Evolutionary conservation across 2,113 vertebrate species (phyloP).

Genomic region (Halichoeres trimaculatus): DNA sequence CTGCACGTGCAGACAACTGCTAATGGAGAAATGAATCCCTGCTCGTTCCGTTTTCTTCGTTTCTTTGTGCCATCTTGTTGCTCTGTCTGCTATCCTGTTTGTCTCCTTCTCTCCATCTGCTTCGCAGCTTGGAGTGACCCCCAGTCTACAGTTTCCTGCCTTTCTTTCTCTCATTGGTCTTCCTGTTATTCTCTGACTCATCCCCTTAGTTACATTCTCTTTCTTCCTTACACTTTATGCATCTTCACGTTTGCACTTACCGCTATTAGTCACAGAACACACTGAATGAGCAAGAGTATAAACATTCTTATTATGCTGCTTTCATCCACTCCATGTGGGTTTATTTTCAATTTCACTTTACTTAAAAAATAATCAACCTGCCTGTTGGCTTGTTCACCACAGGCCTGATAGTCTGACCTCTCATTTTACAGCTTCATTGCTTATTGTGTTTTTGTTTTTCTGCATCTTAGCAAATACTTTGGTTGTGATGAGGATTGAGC

Average conservation of each 20-base stretch:
- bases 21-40: slow-evolving; percentile 17
- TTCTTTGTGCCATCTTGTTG: slow-evolving; percentile 48
- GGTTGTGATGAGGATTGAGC: background rate
- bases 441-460: too few relatives aligned
- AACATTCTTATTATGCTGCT: background rate
- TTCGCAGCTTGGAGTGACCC: slow-evolving; percentile 49
- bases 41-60: slow-evolving; percentile 46
- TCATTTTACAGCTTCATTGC: background rate
- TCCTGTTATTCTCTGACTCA: slow-evolving; percentile 75
- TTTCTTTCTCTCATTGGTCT: slow-evolving; percentile 77
- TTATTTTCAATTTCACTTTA: background rate
- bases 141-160: slow-evolving; percentile 75
- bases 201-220: slow-evolving; percentile 37
- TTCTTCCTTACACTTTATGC: slow-evolving; percentile 5
- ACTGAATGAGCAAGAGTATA: slow-evolving; percentile 1
- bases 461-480: background rate
- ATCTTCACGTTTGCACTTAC: background rate
- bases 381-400: background rate
- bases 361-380: background rate
- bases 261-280: background rate
- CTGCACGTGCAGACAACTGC: slow-evolving; percentile 42
- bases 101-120: slow-evolving; percentile 71
- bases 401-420: background rate
- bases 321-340: background rate
- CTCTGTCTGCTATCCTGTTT: slow-evolving; percentile 72